Evolutionary conservation across 1,140 invertebrate species (phyloP), one percentile per base, ranked within the genome.

Genomic region (Octopus bimaculoides): DNA sequence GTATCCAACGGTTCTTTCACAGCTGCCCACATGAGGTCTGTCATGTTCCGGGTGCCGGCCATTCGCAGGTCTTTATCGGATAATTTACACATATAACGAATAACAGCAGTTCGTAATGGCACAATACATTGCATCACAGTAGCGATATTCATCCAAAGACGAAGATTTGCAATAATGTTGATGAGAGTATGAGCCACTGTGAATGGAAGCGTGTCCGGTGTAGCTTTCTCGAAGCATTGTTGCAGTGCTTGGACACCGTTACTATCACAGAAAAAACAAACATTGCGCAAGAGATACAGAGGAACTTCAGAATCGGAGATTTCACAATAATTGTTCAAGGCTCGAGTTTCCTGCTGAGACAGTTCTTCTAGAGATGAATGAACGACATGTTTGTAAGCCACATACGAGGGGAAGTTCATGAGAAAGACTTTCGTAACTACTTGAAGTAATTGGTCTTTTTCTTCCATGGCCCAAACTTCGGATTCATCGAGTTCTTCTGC

Each of bases 1-100:
- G 95, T 93, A 87, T 97, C 96, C 56, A 96, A 91, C 3, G 96
- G 95, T 91, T 97, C 96, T 86, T 97, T 97, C 9, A 97, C 94
- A 4, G 96, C 95, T 82, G 94, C 95, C 96, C 96, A 97, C 93
- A 97, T 96, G 85, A 96, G 96, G 91, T 98, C 95, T 93, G 96
- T 96, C 95, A 98, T 97, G 82, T 95, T 95, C 84, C 96, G 94
- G 54, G 95, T 95, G 55, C 94, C 95, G 41, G 94, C 94, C 77
- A 94, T 93, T 81, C 95, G 92, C 66, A 98, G 91, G 90, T 98
- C 96, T 88, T 96, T 95, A 89, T 98, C 96, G 54, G 94, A 94
- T 78, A 98, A 92, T 87, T 94, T 95, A 90, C 96, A 97, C 95
- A 98, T 96, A 86, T 97, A 98, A 88, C 95, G 93, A 83, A 98